Conservation (phyloP, 2,797 vertebrate genomes). For the Darevskia nairensis region DNA sequence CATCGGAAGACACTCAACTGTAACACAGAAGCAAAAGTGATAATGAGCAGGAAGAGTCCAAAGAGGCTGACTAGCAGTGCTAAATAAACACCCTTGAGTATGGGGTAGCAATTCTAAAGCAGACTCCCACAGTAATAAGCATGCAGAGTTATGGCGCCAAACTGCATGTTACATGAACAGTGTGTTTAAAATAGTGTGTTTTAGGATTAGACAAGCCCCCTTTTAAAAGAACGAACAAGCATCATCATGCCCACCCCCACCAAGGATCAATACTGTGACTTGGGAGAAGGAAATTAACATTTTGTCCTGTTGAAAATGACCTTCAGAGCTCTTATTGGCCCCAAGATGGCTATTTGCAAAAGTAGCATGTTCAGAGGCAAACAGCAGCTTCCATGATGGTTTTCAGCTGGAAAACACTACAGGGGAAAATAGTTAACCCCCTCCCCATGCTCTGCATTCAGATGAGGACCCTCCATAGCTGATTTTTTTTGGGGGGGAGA, state of each 20-base stretch:
- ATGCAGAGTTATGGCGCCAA: neutral
- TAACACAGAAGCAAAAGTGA: slow-evolving; percentile 5
- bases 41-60: slow-evolving; percentile 42
- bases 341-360: neutral
- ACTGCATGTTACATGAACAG: neutral
- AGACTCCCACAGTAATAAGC: no score
- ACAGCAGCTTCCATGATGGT: neutral
- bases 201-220: neutral
- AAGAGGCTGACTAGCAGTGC: neutral
- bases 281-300: neutral
- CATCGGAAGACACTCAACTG: slow-evolving; percentile 38
- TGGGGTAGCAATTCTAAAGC: neutral
- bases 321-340: neutral
- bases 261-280: neutral
- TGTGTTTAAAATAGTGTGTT: neutral
- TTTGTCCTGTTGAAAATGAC: neutral
- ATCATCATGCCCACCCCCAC: neutral
- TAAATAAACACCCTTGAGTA: neutral
- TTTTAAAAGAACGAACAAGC: neutral
- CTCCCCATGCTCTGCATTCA: no score
- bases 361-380: neutral
- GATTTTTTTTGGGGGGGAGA: neutral
- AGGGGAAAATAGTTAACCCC: neutral
- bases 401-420: neutral
- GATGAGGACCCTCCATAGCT: no score